Conservation (phyloP, 2,888 invertebrate genomes). For the Drosophila kuntzei region DNA sequence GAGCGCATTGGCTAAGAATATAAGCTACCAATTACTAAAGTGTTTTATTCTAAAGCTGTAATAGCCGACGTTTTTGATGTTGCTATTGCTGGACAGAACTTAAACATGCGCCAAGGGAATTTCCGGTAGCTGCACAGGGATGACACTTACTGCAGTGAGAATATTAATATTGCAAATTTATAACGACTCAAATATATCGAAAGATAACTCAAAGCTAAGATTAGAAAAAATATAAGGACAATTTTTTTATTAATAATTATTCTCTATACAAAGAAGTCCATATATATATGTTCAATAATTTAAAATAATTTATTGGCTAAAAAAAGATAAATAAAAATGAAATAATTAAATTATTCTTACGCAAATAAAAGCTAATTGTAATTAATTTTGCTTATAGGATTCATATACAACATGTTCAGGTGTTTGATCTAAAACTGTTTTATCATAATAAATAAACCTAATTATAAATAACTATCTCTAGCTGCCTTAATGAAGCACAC, state of each 20-base stretch:
- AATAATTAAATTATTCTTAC: no score
- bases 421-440: neutral
- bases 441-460: neutral
- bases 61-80: slow-evolving; percentile 3
- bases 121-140: slow-evolving; percentile 15
- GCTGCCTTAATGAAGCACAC: slow-evolving; percentile 25
- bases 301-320: no score
- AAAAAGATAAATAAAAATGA: no score
- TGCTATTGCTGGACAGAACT: slow-evolving; percentile 14
- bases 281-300: no score
- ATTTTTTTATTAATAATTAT: no score
- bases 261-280: no score
- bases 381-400: no score
- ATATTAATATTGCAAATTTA: neutral
- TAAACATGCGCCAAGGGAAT: slow-evolving; percentile 25
- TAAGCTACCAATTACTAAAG: slow-evolving; percentile 80
- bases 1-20: slow-evolving; percentile 53
- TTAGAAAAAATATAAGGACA: no score
- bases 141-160: neutral
- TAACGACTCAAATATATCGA: no score
- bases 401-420: no score
- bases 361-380: no score
- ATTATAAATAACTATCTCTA: neutral
- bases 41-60: slow-evolving; percentile 69
- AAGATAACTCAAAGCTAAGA: neutral